phyloP scores from a whole-genome alignment of 2,113 vertebrate genomes.

The Nansenia antarctica region DNA sequence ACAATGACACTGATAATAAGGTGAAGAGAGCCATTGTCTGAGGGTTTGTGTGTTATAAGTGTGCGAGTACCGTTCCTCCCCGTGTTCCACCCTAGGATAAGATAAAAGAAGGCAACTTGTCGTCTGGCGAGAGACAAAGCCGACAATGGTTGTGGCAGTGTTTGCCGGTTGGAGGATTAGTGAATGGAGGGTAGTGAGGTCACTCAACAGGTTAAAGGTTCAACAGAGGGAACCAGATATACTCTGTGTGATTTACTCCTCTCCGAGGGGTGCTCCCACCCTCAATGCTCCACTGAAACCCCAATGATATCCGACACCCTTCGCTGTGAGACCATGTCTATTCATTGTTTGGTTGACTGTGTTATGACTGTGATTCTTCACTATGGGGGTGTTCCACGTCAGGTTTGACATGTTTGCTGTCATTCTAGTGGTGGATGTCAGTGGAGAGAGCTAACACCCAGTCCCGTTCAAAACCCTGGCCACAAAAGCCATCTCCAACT shows the following conservation, averaged over 20 bases:
- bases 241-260: background rate
- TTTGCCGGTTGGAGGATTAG: background rate
- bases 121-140: too few species aligned
- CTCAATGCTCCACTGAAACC: background rate
- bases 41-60: slow-evolving; percentile 13
- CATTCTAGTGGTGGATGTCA: too few species aligned
- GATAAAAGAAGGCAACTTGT: background rate
- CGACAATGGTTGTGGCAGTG: too few species aligned
- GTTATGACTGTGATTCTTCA: background rate
- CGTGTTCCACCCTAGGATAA: background rate
- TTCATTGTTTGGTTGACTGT: slow-evolving; percentile 6
- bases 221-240: background rate
- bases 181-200: background rate
- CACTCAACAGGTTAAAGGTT: background rate
- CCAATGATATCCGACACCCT: background rate
- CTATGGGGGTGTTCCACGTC: background rate
- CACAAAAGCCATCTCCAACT: too few species aligned
- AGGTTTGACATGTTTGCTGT: too few species aligned
- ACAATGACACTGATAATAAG: slow-evolving; percentile 48
- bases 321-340: background rate
- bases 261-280: slow-evolving; percentile 24
- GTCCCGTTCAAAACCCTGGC: too few species aligned
- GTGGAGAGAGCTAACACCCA: too few species aligned
- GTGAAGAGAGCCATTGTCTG: slow-evolving; percentile 46
- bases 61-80: too few species aligned